phyloP scores from a whole-genome alignment of 2,888 invertebrate species.

The Leucozona laternaria region DNA sequence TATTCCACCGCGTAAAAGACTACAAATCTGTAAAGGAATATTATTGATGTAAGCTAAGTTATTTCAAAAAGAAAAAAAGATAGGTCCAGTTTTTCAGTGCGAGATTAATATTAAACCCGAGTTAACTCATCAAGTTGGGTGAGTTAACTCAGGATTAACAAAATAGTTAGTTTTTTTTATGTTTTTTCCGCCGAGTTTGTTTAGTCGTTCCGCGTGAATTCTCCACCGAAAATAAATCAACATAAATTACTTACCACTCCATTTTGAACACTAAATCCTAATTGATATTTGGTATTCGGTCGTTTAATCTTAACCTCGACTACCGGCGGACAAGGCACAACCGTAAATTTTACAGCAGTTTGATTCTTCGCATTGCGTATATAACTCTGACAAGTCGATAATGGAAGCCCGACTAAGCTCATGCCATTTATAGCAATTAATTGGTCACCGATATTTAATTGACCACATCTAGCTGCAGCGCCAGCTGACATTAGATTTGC shows the following conservation, averaged over 20 bases:
- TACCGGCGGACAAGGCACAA: constrained; percentile 99
- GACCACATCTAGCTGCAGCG: constrained; percentile 98
- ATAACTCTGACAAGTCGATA: constrained; percentile 99
- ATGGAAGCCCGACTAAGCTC: constrained; percentile 97
- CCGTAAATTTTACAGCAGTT: constrained; percentile 99
- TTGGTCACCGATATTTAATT: constrained; percentile 99
- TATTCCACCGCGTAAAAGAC: constrained; percentile 98
- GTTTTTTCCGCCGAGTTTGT: too few relatives aligned
- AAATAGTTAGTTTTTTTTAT: too few relatives aligned
- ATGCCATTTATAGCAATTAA: constrained; percentile 99
- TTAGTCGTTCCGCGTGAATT: too few relatives aligned
- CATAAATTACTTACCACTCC: constrained; percentile 91
- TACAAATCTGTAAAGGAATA: constrained; percentile 92
- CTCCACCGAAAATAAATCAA: background rate
- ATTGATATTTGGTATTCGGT: constrained; percentile 99
- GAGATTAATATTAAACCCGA: too few relatives aligned
- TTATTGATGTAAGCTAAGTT: background rate
- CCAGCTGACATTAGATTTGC: constrained; percentile 98
- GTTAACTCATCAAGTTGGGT: too few relatives aligned
- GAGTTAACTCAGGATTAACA: too few relatives aligned
- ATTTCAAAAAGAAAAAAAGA: too few relatives aligned
- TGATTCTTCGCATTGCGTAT: constrained; percentile 99
- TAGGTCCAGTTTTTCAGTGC: too few relatives aligned
- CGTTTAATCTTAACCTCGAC: constrained; percentile 99
- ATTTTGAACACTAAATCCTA: constrained; percentile 99